phyloP scores from a whole-genome alignment of 2,888 invertebrate genomes.

The Drosophila bunnanda region DNA sequence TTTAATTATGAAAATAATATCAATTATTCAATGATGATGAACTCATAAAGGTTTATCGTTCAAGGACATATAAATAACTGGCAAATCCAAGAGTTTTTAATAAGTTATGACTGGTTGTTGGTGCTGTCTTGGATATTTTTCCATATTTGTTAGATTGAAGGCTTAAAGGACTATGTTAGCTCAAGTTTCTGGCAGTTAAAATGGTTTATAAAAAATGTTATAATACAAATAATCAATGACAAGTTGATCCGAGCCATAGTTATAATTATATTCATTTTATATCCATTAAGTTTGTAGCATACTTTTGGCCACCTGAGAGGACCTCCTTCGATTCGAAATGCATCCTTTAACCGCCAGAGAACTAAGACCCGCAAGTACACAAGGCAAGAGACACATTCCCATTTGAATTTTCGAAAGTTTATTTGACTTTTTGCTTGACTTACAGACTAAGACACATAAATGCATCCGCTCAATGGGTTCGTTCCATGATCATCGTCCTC shows the following conservation, averaged over 20 bases:
- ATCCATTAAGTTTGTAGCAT: too few species aligned
- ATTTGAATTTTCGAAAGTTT: slow-evolving; percentile 24
- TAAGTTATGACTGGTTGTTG: neutral
- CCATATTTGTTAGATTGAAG: too few species aligned
- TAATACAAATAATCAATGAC: neutral
- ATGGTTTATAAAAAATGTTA: neutral
- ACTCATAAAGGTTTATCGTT: neutral
- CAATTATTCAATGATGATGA: too few species aligned
- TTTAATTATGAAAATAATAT: neutral
- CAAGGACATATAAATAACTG: neutral
- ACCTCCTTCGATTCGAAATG: neutral
- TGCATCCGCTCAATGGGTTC: slow-evolving; percentile 14
- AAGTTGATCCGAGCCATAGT: neutral
- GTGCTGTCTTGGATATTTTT: neutral
- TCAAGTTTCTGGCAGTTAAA: neutral
- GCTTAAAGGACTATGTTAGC: too few species aligned
- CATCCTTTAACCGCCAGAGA: neutral
- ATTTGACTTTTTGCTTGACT: slow-evolving; percentile 29
- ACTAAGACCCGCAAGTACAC: neutral
- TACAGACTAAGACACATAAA: slow-evolving; percentile 5
- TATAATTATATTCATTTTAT: too few species aligned
- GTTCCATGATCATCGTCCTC: neutral
- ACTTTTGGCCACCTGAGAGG: neutral
- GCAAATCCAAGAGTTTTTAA: neutral
- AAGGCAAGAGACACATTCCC: neutral